Evolutionary conservation across 2,888 invertebrate species (phyloP).

Genomic region (Phortica magna): DNA sequence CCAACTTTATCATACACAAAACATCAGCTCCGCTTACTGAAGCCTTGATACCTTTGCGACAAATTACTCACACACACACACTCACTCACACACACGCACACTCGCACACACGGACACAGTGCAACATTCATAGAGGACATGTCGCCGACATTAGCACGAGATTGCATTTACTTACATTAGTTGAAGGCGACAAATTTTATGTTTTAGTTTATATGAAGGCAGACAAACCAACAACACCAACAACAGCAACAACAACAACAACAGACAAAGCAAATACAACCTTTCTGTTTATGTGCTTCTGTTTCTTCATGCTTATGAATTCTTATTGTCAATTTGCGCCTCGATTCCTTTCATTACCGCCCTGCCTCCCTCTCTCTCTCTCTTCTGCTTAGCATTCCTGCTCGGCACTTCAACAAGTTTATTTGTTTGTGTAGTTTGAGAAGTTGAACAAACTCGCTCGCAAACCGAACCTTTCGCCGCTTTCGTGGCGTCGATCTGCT

Average conservation of each 20-base stretch:
- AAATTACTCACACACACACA: slow-evolving; percentile 16
- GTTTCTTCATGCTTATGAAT: neutral
- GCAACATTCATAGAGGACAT: neutral
- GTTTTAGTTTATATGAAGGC: neutral
- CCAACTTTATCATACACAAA: slow-evolving; percentile 32
- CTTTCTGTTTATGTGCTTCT: too few species aligned
- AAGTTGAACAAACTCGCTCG: neutral
- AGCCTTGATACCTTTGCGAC: slow-evolving; percentile 13
- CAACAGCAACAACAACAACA: neutral
- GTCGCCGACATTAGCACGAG: neutral
- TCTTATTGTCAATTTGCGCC: neutral
- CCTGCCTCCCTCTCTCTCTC: too few species aligned
- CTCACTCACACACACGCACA: too few species aligned
- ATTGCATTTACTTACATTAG: neutral
- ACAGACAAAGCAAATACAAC: slow-evolving; percentile 1
- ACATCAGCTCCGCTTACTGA: neutral
- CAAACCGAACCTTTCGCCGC: too few species aligned
- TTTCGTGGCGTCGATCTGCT: too few species aligned
- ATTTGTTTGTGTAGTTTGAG: neutral
- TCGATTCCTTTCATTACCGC: neutral
- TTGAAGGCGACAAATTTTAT: slow-evolving; percentile 6
- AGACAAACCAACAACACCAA: neutral
- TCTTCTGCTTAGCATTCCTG: neutral
- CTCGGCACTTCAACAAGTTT: neutral
- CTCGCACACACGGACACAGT: neutral